phyloP scores from a whole-genome alignment of 2,888 invertebrate species.

The Gisinianus flammeolus region DNA sequence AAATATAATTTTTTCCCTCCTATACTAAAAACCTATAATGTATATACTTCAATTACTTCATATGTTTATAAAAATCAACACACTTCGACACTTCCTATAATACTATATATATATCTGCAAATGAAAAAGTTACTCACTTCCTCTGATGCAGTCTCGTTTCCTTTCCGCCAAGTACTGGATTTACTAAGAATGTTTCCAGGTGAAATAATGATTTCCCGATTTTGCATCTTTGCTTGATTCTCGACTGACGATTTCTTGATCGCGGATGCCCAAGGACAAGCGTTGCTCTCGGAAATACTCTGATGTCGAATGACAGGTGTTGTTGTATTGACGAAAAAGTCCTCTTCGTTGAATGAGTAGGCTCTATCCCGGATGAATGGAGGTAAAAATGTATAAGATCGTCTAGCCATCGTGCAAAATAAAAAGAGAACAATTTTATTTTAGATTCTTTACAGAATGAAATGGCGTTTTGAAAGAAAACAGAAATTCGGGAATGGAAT shows the following conservation, averaged over 20 bases:
- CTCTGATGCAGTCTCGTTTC: conserved; percentile 53
- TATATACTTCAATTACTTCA: too few species aligned
- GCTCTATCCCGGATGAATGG: conserved; percentile 9
- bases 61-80: too few species aligned
- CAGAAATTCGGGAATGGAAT: too few species aligned
- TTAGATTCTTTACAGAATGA: too few species aligned
- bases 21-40: too few species aligned
- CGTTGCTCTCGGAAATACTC: background rate
- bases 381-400: conserved; percentile 36
- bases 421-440: background rate
- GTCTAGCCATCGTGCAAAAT: conserved; percentile 7
- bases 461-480: too few species aligned
- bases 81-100: too few species aligned
- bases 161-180: conserved; percentile 51
- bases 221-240: conserved; percentile 17
- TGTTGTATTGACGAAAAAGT: background rate
- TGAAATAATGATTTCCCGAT: conserved; percentile 42
- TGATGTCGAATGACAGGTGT: conserved; percentile 6
- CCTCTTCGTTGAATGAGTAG: conserved; percentile 28
- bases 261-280: background rate
- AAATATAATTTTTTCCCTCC: too few species aligned
- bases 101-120: too few species aligned
- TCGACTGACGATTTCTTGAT: background rate
- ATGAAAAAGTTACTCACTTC: conserved; percentile 56
- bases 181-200: conserved; percentile 57